These are phyloP conservation scores for Pseudorasbora parva DNA, from an alignment of 2,113 vertebrate genomes.

Conservation along the genomic window DNA sequence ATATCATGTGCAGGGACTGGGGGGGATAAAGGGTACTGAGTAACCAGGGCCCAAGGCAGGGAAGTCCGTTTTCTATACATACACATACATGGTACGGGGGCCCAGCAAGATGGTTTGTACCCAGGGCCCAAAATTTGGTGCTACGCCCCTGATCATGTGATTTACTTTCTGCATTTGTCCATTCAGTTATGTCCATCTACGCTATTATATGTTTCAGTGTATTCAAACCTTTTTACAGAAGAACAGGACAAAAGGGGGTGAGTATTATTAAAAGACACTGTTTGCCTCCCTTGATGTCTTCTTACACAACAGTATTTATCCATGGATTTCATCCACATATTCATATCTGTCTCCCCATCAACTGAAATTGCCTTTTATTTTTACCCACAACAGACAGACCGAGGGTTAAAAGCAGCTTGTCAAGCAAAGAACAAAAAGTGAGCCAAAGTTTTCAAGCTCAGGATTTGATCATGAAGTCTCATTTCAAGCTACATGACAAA, in stretches of 20 bases:
- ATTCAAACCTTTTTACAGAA: not conserved
- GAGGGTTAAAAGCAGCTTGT: slow-evolving; percentile 14
- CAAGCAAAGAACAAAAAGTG: slow-evolving; percentile 31
- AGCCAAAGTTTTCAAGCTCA: slow-evolving; percentile 49
- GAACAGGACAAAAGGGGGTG: not conserved
- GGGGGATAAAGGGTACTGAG: too few relatives aligned
- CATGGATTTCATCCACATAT: slow-evolving; percentile 34
- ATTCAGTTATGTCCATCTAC: not conserved
- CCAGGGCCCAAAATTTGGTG: too few relatives aligned
- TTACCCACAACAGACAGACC: slow-evolving; percentile 35
- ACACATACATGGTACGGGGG: too few relatives aligned
- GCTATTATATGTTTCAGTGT: not conserved
- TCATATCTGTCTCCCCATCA: slow-evolving; percentile 37
- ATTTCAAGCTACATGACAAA: slow-evolving; percentile 65
- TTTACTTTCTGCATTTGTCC: not conserved
- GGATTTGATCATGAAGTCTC: slow-evolving; percentile 65
- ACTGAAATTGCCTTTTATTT: slow-evolving; percentile 38
- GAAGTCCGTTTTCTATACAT: too few relatives aligned
- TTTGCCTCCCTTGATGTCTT: slow-evolving; percentile 27
- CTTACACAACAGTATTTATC: slow-evolving; percentile 33
- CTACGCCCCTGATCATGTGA: too few relatives aligned
- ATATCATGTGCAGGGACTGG: too few relatives aligned
- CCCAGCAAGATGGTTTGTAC: too few relatives aligned
- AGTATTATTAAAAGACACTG: not conserved
- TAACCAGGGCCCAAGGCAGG: too few relatives aligned